Conservation (phyloP, 2,797 vertebrate species). For the Sebastes kiyomatsui region DNA sequence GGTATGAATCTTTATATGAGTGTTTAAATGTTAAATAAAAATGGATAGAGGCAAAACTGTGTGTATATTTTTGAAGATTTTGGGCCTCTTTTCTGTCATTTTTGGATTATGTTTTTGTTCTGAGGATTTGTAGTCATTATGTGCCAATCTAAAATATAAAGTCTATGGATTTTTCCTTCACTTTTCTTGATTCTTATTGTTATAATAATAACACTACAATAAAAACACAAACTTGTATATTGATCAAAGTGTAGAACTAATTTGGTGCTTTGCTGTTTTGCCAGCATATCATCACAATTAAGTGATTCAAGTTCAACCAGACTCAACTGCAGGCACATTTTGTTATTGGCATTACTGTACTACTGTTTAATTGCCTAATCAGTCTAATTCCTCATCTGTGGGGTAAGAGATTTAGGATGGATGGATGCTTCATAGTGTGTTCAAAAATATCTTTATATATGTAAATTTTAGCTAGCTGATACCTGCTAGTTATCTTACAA, state of each 20-base stretch:
- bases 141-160: not conserved
- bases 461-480: not conserved
- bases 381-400: conserved; percentile 17
- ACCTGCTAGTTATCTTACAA: not conserved
- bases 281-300: not conserved
- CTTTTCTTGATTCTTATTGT: not conserved
- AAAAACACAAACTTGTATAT: not conserved
- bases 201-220: not conserved
- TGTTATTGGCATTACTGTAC: not conserved
- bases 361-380: conserved; percentile 33
- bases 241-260: not conserved
- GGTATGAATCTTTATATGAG: not conserved
- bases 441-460: conserved; percentile 4
- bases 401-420: conserved; percentile 28
- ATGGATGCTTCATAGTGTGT: not conserved
- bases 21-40: not conserved
- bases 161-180: not conserved
- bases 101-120: not conserved
- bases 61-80: not conserved
- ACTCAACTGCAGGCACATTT: not conserved
- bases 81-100: not conserved
- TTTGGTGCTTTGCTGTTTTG: not conserved
- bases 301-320: not conserved
- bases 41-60: not conserved
- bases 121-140: not conserved